Percentiles rank a stretch among this genome's conserved stretches.
Evolutionary conservation across 2,888 invertebrate genomes (phyloP).

Genomic region (Sphaerophoria rueppellii): DNA sequence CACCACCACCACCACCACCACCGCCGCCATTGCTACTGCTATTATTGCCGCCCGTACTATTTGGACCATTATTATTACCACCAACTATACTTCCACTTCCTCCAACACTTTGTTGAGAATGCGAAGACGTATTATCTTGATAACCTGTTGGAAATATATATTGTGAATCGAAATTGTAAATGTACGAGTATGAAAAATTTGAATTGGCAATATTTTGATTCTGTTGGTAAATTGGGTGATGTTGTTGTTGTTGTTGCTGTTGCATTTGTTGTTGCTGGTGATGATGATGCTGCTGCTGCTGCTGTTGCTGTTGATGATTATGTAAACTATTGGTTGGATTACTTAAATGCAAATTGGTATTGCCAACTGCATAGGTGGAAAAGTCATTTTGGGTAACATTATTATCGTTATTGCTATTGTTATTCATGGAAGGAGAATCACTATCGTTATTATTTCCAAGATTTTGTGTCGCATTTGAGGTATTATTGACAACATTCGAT

Average conservation of each 20-base stretch:
- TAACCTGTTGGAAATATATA: constrained; percentile 83
- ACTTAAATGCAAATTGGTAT: constrained; percentile 79
- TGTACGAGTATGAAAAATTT: constrained; percentile 82
- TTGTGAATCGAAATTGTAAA: constrained; percentile 84
- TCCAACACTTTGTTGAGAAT: constrained; percentile 81
- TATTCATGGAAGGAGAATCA: constrained; percentile 73
- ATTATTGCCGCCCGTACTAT: constrained; percentile 78
- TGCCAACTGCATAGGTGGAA: constrained; percentile 82
- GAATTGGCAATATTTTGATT: constrained; percentile 80
- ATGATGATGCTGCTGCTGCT: constrained; percentile 77
- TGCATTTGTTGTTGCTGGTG: constrained; percentile 78
- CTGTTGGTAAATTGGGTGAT: constrained; percentile 79
- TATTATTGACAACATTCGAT: constrained; percentile 66
- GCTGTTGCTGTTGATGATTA: constrained; percentile 74
- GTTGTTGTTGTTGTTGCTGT: constrained; percentile 79
- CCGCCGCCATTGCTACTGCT: constrained; percentile 78
- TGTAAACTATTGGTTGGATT: constrained; percentile 70
- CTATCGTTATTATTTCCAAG: constrained; percentile 62
- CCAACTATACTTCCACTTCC: constrained; percentile 80
- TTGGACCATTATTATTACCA: constrained; percentile 80
- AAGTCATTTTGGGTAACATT: constrained; percentile 75
- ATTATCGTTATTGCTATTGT: constrained; percentile 46
- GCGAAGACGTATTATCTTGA: constrained; percentile 82
- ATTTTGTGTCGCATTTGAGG: constrained; percentile 74
- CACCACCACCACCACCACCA: constrained; percentile 69